Evolutionary conservation across 1,140 invertebrate species (phyloP), one percentile per base, ranked within the genome.

Genomic region (Diprion similis): DNA sequence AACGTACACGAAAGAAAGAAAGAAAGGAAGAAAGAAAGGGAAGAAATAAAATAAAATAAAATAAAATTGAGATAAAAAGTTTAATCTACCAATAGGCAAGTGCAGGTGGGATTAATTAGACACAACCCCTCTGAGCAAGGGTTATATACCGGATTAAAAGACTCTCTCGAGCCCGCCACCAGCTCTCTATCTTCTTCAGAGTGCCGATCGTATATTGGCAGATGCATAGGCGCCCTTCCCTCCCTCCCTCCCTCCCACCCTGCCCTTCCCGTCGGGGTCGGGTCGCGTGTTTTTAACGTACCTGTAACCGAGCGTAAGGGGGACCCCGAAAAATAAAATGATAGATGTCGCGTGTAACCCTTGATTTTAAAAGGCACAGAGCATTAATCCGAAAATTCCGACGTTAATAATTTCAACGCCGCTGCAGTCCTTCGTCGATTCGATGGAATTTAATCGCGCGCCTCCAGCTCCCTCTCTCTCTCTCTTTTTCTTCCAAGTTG

Each of bases 361-460:
- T 68, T 79, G 77, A 79, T 79, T 79, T 79, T 66, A 75, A 45
- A 68, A 45, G 67, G 67, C 68, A 73, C 59, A 70, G 65, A 66
- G 69, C 46, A 79, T 79, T 79, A 79, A 64, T 79, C 73, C n/a
- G 45, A 46, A 73, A 79, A 79, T 79, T 72, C 75, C 66, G 64
- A 68, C 73, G 78, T 77, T 66, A 77, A 75, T 70, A 71, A 70
- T 51, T 17, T 17, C 11, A 68, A 59, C 69, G 66, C 78, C 72
- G 72, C 51, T 18, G n/a, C 64, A 48, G 66, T 66, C 47, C n/a
- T 45, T 46, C 46, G 46, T 64, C 72, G 18, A 17, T 37, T 73
- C 37, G 18, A 13, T 37, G 10, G 67, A 66, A 13, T 46, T 67
- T 76, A 76, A 76, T 75, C 65, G 71, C 24, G 15, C 66, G 67